phyloP scores from a whole-genome alignment of 2,113 vertebrate genomes.

The Fulmarus glacialis region DNA sequence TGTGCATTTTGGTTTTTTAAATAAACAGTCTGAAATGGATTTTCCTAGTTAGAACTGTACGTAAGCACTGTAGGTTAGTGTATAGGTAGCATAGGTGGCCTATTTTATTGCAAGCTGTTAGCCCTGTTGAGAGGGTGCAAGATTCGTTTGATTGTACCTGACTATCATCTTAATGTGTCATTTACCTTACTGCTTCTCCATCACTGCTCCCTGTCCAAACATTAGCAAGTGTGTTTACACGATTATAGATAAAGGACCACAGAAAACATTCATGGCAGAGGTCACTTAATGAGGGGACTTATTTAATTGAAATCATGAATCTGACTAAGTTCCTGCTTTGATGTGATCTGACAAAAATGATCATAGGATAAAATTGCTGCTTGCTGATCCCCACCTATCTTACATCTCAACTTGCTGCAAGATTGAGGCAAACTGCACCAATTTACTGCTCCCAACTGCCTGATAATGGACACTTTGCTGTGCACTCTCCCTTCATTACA shows the following conservation, averaged over 20 bases:
- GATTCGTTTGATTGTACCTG: constrained; percentile 14
- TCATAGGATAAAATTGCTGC: constrained; percentile 90
- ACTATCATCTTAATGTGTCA: not conserved
- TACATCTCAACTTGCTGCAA: constrained; percentile 86
- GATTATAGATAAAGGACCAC: constrained; percentile 19
- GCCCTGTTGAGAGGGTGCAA: not conserved
- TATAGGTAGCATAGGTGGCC: constrained; percentile 16
- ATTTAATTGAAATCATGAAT: constrained; percentile 82
- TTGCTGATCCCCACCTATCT: constrained; percentile 85
- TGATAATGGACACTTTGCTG: constrained; percentile 88
- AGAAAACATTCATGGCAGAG: not conserved
- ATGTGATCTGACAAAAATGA: constrained; percentile 86
- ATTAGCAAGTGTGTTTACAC: constrained; percentile 38
- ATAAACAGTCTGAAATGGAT: not conserved
- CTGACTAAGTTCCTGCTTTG: constrained; percentile 83
- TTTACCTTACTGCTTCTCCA: not conserved
- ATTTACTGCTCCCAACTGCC: constrained; percentile 89
- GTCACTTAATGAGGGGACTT: constrained; percentile 64
- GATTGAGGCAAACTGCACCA: constrained; percentile 90
- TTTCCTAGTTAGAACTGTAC: not conserved
- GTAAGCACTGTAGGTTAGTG: not conserved
- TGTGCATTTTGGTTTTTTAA: not conserved
- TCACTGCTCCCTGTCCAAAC: constrained; percentile 32
- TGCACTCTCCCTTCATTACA: constrained; percentile 85
- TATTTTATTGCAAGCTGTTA: constrained; percentile 17